phyloP scores from a whole-genome alignment of 2,797 vertebrate species.

The Parauchenoglanis ngamensis region DNA sequence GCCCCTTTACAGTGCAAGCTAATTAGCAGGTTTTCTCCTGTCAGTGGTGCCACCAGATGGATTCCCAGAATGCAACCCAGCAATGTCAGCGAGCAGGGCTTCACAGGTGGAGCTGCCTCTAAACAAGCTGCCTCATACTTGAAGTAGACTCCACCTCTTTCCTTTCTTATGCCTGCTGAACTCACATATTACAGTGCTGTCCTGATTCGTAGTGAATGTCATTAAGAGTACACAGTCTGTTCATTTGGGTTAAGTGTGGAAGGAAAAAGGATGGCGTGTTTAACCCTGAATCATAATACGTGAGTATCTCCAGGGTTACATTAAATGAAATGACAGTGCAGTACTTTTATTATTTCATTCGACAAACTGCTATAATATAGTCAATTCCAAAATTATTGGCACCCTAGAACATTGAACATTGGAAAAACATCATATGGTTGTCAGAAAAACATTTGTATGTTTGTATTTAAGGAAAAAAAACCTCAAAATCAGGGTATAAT shows the following conservation, averaged over 20 bases:
- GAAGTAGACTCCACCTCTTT: not conserved
- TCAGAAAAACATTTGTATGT: not conserved
- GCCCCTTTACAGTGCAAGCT: constrained; percentile 73
- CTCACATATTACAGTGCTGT: constrained; percentile 12
- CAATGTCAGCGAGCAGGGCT: constrained; percentile 64
- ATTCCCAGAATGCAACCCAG: constrained; percentile 61
- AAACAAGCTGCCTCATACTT: constrained; percentile 23
- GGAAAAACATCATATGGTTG: not conserved
- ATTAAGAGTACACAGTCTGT: not conserved
- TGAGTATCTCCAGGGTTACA: not conserved
- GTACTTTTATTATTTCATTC: not conserved
- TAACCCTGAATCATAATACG: not conserved
- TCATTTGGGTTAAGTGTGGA: not conserved
- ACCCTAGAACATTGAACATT: not conserved
- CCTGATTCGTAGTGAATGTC: not conserved
- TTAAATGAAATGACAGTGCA: not conserved
- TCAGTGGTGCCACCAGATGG: constrained; percentile 69
- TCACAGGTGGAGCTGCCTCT: constrained; percentile 62
- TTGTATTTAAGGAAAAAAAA: not conserved
- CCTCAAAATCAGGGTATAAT: not conserved
- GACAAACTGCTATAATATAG: not conserved
- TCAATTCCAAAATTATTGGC: not conserved
- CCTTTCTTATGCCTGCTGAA: not conserved
- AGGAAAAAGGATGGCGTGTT: not conserved
- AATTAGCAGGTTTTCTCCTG: constrained; percentile 77